phyloP scores from a whole-genome alignment of 2,888 invertebrate species.

The Hymenopus coronatus region DNA sequence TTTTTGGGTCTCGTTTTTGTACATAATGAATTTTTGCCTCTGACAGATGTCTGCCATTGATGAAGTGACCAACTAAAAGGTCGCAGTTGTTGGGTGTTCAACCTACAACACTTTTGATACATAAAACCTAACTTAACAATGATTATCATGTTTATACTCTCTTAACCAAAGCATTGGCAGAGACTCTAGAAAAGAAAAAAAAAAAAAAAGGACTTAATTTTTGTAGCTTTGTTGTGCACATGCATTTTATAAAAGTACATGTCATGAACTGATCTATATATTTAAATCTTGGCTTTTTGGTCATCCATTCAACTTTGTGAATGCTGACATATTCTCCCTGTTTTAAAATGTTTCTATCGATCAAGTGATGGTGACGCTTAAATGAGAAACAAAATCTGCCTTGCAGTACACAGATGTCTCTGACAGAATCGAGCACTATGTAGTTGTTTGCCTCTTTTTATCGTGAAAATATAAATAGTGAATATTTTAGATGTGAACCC shows the following conservation, averaged over 20 bases:
- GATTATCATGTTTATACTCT: slow-evolving; percentile 31
- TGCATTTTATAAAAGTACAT: slow-evolving; percentile 31
- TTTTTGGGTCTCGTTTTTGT: slow-evolving; percentile 39
- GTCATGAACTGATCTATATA: slow-evolving; percentile 24
- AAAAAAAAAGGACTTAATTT: slow-evolving; percentile 26
- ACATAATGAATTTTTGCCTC: slow-evolving; percentile 36
- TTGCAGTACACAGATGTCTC: slow-evolving; percentile 15
- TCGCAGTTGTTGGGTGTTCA: not conserved
- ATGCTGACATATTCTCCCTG: slow-evolving; percentile 28
- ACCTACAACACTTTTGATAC: slow-evolving; percentile 33
- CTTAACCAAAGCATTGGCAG: slow-evolving; percentile 35
- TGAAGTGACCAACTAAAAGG: not conserved
- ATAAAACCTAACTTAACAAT: slow-evolving; percentile 31
- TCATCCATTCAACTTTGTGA: slow-evolving; percentile 23
- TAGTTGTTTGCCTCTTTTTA: slow-evolving; percentile 19
- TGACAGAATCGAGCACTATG: slow-evolving; percentile 12
- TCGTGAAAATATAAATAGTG: slow-evolving; percentile 24
- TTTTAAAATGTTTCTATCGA: slow-evolving; percentile 32
- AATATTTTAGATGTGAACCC: slow-evolving; percentile 28
- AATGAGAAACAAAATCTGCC: slow-evolving; percentile 21
- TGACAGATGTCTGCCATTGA: slow-evolving; percentile 28
- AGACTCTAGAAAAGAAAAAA: slow-evolving; percentile 29
- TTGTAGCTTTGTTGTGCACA: slow-evolving; percentile 34
- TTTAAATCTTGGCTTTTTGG: slow-evolving; percentile 25
- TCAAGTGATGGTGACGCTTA: slow-evolving; percentile 30